Conservation (phyloP, 2,888 invertebrate genomes). For the Troilus luridus region DNA sequence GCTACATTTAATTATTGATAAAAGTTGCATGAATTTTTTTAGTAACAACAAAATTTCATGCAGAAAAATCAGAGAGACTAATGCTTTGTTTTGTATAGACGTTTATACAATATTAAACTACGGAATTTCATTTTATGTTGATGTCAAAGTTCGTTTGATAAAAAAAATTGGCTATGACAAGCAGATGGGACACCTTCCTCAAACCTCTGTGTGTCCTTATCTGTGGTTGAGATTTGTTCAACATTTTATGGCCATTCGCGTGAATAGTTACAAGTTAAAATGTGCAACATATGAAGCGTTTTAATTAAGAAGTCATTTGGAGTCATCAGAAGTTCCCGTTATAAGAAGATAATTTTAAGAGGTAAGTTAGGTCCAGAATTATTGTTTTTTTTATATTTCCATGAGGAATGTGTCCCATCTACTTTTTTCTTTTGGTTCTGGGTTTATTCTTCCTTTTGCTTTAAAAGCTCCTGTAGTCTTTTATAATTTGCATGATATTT, state of each 20-base stretch:
- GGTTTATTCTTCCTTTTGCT: conserved; percentile 61
- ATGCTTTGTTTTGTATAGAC: conserved; percentile 52
- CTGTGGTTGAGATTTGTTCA: conserved; percentile 51
- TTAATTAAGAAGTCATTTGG: conserved; percentile 21
- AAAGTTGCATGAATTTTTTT: conserved; percentile 41
- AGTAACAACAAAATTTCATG: conserved; percentile 25
- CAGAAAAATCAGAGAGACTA: conserved; percentile 12
- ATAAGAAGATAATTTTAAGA: conserved; percentile 39
- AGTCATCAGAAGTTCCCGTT: conserved; percentile 50
- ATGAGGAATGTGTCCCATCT: conserved; percentile 68
- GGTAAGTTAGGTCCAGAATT: conserved; percentile 62
- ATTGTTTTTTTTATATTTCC: conserved; percentile 64
- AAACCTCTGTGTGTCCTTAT: conserved; percentile 62
- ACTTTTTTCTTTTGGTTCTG: conserved; percentile 65
- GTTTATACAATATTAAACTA: neutral
- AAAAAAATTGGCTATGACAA: conserved; percentile 62
- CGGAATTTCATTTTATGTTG: conserved; percentile 51
- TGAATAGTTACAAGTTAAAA: conserved; percentile 49
- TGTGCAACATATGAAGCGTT: conserved; percentile 52
- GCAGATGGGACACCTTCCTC: conserved; percentile 68
- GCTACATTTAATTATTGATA: neutral
- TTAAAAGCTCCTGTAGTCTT: conserved; percentile 54
- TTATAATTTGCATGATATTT: conserved; percentile 58
- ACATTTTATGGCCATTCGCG: conserved; percentile 56
- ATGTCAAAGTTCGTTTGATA: conserved; percentile 31